A percentile compares a stretch with the other conserved stretches of the same genome.
Evolutionary conservation across 2,888 invertebrate species (phyloP).

Genomic region (Hermaeophaga mercurialis): DNA sequence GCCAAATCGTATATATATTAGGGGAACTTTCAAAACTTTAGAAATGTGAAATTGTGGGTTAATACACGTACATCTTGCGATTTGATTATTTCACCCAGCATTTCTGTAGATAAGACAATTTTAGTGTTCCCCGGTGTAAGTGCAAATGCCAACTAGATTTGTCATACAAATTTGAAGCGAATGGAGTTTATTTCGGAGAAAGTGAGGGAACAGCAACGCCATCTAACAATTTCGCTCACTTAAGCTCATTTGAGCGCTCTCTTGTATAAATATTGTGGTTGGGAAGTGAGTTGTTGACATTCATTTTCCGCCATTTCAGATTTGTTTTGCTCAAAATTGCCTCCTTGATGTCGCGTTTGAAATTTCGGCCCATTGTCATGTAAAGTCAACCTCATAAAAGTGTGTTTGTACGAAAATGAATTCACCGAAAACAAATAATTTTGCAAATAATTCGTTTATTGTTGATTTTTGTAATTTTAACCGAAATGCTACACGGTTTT

Average conservation of each 20-base stretch:
- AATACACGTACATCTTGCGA: too few species aligned
- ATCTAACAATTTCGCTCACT: slow-evolving; percentile 15
- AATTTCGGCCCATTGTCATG: slow-evolving; percentile 42
- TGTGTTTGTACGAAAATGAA: slow-evolving; percentile 18
- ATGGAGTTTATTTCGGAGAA: not conserved
- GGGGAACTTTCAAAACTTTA: too few species aligned
- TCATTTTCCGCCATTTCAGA: slow-evolving; percentile 44
- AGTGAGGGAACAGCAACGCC: slow-evolving; percentile 1
- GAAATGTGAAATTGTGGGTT: too few species aligned
- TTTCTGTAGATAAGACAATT: too few species aligned
- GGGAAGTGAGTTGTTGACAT: slow-evolving; percentile 31
- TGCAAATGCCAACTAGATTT: not conserved
- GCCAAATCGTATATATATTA: too few species aligned
- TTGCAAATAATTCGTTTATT: not conserved
- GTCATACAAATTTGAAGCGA: not conserved
- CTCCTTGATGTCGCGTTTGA: slow-evolving; percentile 37
- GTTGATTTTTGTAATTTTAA: not conserved
- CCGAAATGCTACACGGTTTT: not conserved
- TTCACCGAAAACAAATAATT: slow-evolving; percentile 3
- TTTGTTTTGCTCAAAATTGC: slow-evolving; percentile 39
- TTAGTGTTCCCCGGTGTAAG: too few species aligned
- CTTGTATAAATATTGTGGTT: slow-evolving; percentile 23
- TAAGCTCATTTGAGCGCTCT: slow-evolving; percentile 19
- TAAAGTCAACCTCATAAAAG: slow-evolving; percentile 31
- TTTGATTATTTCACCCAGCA: too few species aligned